Percentiles rank a stretch among this genome's conserved stretches.
These are phyloP conservation scores for Labeo rohita DNA, from an alignment of 2,113 vertebrate species.

Conservation along the genomic window DNA sequence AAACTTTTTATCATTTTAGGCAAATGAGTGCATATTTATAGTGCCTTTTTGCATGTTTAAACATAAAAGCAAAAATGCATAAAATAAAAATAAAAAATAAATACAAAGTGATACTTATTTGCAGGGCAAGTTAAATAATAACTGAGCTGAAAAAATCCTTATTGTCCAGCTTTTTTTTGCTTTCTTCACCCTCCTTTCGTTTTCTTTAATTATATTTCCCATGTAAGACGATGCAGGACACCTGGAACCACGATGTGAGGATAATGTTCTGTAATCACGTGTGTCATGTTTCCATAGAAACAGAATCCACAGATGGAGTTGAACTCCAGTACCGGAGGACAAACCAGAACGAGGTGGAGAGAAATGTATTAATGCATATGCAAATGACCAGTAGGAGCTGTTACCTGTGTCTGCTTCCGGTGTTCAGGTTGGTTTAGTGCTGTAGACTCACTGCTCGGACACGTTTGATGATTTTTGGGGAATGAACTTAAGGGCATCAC, in stretches of 20 bases:
- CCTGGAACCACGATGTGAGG: not conserved
- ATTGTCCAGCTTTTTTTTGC: not conserved
- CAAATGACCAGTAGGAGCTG: not conserved
- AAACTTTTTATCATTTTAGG: no score
- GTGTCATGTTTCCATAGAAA: constrained; percentile 31
- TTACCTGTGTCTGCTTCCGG: not conserved
- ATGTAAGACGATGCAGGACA: not conserved
- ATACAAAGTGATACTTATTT: not conserved
- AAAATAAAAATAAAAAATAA: not conserved
- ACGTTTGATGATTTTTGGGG: no score
- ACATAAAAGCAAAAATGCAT: no score
- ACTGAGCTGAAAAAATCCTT: not conserved
- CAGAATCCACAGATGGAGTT: constrained; percentile 16
- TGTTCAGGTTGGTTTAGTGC: not conserved
- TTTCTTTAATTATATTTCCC: not conserved
- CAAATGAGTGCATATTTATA: no score
- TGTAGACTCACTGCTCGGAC: not conserved
- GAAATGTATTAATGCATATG: not conserved
- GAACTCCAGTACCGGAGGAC: not conserved
- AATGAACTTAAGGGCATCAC: no score
- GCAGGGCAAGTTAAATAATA: not conserved
- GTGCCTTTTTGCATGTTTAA: no score
- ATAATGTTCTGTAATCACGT: not conserved
- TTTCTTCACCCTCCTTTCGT: not conserved
- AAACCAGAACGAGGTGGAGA: not conserved